Evolutionary conservation across 2,888 invertebrate species (phyloP), one percentile per base, ranked within the genome.

Genomic region (Ormyrus thymus): DNA sequence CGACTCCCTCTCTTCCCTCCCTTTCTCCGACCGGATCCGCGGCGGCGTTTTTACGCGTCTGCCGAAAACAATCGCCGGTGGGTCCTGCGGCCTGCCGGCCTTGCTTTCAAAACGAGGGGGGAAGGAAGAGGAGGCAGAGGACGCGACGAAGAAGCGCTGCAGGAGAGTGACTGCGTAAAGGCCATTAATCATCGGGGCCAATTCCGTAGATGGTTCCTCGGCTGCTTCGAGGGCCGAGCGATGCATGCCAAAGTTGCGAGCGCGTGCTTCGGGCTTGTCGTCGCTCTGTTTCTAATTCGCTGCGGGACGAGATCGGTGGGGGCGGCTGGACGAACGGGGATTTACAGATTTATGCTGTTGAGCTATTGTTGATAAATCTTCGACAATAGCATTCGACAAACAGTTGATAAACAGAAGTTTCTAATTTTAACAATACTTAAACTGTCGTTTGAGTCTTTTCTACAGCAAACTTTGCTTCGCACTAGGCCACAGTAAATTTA

Each of bases 111-210:
- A 29, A 29, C 13, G 7, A 46, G 11, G 56, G 50, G 55, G 73
- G 71, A 29, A 48, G n/a, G 4, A 29, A 8, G 50, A 15, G 7
- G 50, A 56, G 50, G 6, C 15, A 66, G 48, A 15, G 61, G 77
- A 59, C 45, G 62, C 50, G 29, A 29, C 29, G 29, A 29, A 56
- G 65, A 48, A 58, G 6, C 15, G 29, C 29, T 61, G 48, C 13
- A 55, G 77, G 51, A 13, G 62, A 29, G 29, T 11, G 58, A 8
- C 29, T 29, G 58, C 10, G 51, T 9, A 13, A 53, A 46, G 85
- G 84, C 87, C 89, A 89, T 89, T 89, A 89, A 89, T 89, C 89
- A 89, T 90, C 88, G 84, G 86, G 88, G 84, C 71, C 86, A 88
- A 89, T 90, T 89, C 89, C 89, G 86, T 88, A 89, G 89, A 89